Evolutionary conservation across 2,888 invertebrate genomes (phyloP).

Genomic region (Temnothorax ravouxi): DNA sequence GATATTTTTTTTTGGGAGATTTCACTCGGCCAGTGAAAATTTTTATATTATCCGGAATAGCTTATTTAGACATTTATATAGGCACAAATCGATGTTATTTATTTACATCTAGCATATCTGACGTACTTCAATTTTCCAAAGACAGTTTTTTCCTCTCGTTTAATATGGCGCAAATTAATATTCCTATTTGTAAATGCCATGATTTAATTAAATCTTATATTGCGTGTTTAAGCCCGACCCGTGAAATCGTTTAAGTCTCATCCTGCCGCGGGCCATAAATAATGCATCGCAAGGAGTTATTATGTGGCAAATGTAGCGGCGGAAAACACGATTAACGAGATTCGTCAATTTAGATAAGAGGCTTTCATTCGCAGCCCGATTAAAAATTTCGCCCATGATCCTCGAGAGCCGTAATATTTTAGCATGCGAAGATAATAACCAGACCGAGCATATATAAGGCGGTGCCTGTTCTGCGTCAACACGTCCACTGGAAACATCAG

Average conservation of each 20-base stretch:
- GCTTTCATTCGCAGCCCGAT: slow-evolving; percentile 31
- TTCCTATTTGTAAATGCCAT: slow-evolving; percentile 8
- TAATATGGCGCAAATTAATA: background rate
- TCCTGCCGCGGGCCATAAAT: background rate
- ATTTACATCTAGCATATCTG: background rate
- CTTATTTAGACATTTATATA: slow-evolving; percentile 4
- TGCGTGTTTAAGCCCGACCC: background rate
- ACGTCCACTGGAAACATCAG: slow-evolving; percentile 54
- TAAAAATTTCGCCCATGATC: slow-evolving; percentile 50
- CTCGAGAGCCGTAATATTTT: slow-evolving; percentile 45
- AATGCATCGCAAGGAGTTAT: slow-evolving; percentile 9
- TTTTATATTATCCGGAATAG: slow-evolving; percentile 6
- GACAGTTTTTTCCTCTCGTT: background rate
- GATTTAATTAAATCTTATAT: slow-evolving; percentile 27
- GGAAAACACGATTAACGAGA: slow-evolving; percentile 26
- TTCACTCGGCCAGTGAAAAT: slow-evolving; percentile 12
- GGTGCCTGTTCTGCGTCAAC: slow-evolving; percentile 63
- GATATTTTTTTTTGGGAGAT: background rate
- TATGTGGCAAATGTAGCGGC: background rate
- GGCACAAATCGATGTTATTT: slow-evolving; percentile 19
- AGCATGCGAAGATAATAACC: slow-evolving; percentile 54
- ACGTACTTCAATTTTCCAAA: background rate
- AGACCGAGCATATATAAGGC: slow-evolving; percentile 42
- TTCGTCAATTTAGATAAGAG: slow-evolving; percentile 49
- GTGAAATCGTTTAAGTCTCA: slow-evolving; percentile 10